Percentiles rank a stretch among this genome's conserved stretches.
Conservation (phyloP, 2,113 vertebrate genomes). For the Hemiprocne comata region DNA sequence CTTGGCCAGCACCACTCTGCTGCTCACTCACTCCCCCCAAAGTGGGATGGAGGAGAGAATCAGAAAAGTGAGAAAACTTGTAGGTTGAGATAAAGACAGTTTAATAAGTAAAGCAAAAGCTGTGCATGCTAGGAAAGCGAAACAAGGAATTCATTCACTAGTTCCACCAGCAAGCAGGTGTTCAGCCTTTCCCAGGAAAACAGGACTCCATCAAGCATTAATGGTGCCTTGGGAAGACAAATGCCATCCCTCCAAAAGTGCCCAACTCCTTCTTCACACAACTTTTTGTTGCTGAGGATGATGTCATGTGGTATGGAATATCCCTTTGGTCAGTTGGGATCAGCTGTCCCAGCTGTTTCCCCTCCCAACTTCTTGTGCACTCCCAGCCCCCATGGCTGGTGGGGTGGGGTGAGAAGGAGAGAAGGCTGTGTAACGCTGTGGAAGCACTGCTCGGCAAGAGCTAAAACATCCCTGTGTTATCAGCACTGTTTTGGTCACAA, state of each 20-base stretch:
- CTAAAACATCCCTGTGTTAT: rapidly evolving
- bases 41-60: neutral
- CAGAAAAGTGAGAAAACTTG: neutral
- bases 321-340: neutral
- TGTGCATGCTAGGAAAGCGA: rapidly evolving
- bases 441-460: neutral
- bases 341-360: neutral
- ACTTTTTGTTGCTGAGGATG: neutral
- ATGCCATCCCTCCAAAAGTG: rapidly evolving
- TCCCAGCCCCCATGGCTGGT: neutral
- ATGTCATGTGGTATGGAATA: rapidly evolving
- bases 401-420: neutral
- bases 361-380: neutral
- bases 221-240: neutral
- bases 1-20: neutral
- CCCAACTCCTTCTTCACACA: rapidly evolving
- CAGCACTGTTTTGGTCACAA: neutral
- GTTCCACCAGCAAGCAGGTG: neutral
- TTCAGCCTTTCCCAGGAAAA: neutral
- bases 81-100: neutral
- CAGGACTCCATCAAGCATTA: rapidly evolving
- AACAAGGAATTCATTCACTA: neutral
- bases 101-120: neutral
- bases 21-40: neutral
- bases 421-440: neutral